Percentiles rank a stretch among this genome's conserved stretches.
phyloP scores from a whole-genome alignment of 2,797 vertebrate genomes.

The Yasuhikotakia modesta region DNA sequence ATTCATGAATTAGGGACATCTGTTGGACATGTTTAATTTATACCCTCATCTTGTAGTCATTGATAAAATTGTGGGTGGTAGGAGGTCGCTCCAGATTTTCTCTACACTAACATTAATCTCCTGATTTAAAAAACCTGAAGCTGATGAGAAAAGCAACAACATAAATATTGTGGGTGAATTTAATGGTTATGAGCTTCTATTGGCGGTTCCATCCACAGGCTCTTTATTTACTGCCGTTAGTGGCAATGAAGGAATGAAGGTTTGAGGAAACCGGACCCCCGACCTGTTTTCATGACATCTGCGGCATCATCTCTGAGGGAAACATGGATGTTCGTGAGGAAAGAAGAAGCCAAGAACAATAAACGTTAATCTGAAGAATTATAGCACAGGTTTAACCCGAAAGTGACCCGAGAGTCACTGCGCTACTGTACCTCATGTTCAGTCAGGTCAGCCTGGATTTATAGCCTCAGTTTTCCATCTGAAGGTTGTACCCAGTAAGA shows the following conservation, averaged over 20 bases:
- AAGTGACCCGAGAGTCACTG: constrained; percentile 33
- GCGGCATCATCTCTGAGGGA: constrained; percentile 22
- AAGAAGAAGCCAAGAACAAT: constrained; percentile 58
- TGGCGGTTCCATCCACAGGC: constrained; percentile 56
- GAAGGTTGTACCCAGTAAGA: constrained; percentile 49
- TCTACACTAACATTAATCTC: constrained; percentile 46
- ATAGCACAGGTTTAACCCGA: constrained; percentile 54
- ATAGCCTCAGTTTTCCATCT: constrained; percentile 59
- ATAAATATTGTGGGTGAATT: constrained; percentile 67
- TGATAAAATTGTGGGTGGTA: constrained; percentile 8
- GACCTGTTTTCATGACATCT: constrained; percentile 34
- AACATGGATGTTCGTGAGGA: constrained; percentile 21
- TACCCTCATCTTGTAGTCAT: not conserved
- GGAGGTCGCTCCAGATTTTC: constrained; percentile 53
- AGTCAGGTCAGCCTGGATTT: constrained; percentile 48
- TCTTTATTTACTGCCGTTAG: constrained; percentile 63
- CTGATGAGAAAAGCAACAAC: constrained; percentile 66
- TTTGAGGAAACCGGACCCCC: constrained; percentile 35
- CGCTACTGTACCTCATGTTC: constrained; percentile 61
- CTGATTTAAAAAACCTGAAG: constrained; percentile 58
- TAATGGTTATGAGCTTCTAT: constrained; percentile 68
- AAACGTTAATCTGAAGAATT: constrained; percentile 55
- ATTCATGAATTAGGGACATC: not conserved
- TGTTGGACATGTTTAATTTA: not conserved
- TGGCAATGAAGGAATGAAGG: constrained; percentile 56